Base-by-base conservation (phyloP, 2,113 vertebrate species). In the Pterocles burchelli region DNA sequence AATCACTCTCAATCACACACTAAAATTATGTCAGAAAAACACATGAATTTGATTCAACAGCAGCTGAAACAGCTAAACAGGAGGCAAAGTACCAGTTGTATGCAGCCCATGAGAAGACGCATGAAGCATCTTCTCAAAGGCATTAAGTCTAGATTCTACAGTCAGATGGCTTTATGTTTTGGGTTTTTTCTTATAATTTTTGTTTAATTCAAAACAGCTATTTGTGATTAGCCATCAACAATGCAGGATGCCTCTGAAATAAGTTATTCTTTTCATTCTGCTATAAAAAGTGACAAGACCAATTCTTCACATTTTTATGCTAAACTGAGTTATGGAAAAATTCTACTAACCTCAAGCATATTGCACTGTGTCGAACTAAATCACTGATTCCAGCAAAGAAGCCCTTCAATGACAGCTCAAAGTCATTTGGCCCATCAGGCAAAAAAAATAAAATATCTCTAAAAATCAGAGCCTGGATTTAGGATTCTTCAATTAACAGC, bases 371-470 rank as follows among this genome's bases (percentile, higher is more conserved):
- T 71, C 76, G 68, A 63, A 86, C 57, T 31, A 83, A 85, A 67
- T 81, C 61, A 57, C 46, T 45, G 54, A 84, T 80, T 86, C 52
- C 80, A 75, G 65, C n/a, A 86, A 90, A 84, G 61, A 66, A 74
- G 65, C 22, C 25, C 34, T 77, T 94, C 93, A 95, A 61, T 81
- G 83, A 93, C 61, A 89, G 52, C 79, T 92, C 88, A 94, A 88
- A 88, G 85, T 90, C 90, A 76, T 59, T 54, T 9, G 24, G 58
- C 26, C 17, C 63, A 88, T 71, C 71, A 81, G 22, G 34, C 24
- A 90, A 67, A n/a, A 61, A 90, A 90, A 81, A 65, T 3, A 75
- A 67, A 77, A 24, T 28, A 43, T 15, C 81, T 62, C 33, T 74
- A 22, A 84, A 95, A 92, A 67, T 76, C 62, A 82, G 58, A 82